Evolutionary conservation across 1,140 invertebrate species (phyloP).

Genomic region (Pinna nobilis): DNA sequence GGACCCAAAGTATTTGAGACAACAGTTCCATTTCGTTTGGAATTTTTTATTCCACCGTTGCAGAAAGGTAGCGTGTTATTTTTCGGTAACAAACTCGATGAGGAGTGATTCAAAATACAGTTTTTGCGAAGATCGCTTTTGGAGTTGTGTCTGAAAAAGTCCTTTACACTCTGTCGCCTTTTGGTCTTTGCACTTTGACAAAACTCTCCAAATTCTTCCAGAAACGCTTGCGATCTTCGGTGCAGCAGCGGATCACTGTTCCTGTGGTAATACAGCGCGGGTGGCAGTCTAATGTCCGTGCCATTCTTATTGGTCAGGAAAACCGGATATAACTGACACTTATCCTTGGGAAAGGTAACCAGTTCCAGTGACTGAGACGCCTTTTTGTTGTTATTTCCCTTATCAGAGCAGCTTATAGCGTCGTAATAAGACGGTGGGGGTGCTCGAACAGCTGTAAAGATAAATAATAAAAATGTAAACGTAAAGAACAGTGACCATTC

Average conservation of each 20-base stretch:
- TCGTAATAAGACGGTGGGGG: neutral
- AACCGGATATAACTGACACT: neutral
- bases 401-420: neutral
- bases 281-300: conserved; percentile 7
- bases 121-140: neutral
- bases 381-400: conserved; percentile 6
- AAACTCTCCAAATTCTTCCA: conserved; percentile 11
- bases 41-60: neutral
- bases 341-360: conserved; percentile 4
- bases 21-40: neutral
- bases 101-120: neutral
- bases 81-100: neutral
- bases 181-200: neutral
- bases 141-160: neutral
- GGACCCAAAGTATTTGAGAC: too few relatives aligned
- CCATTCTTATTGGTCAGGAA: conserved; percentile 3
- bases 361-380: conserved; percentile 17
- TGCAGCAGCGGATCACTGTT: conserved; percentile 16
- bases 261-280: conserved; percentile 11
- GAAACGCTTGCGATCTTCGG: neutral
- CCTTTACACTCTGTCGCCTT: conserved; percentile 13
- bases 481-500: too few relatives aligned
- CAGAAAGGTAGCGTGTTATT: neutral
- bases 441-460: neutral
- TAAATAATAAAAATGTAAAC: too few relatives aligned